A percentile compares a stretch with the other conserved stretches of the same genome.
Evolutionary conservation across 2,888 invertebrate genomes (phyloP).

Genomic region (Lamellibrachia satsuma): DNA sequence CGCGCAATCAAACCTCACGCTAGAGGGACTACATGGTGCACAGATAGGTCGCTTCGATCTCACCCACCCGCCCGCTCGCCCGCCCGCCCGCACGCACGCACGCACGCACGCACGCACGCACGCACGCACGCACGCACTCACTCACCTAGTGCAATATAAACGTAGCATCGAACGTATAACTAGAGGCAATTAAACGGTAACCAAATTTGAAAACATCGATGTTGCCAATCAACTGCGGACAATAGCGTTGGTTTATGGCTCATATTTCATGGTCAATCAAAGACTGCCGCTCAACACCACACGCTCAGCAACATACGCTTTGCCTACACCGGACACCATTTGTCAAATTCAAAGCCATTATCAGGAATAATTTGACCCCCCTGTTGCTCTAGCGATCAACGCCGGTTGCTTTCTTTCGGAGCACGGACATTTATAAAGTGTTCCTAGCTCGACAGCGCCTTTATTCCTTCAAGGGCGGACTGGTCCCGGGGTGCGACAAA

Average conservation of each 20-base stretch:
- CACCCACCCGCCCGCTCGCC: no score
- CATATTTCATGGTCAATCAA: conserved; percentile 9
- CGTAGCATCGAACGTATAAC: conserved; percentile 9
- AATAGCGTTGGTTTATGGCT: neutral
- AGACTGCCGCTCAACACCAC: neutral
- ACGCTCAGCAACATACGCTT: neutral
- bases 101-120: neutral
- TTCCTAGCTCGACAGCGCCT: neutral
- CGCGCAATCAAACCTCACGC: neutral
- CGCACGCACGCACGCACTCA: neutral
- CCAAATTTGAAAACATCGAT: neutral
- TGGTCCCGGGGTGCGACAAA: neutral
- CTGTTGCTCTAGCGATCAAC: neutral
- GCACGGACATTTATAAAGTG: neutral
- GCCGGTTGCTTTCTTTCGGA: neutral
- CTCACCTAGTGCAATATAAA: neutral
- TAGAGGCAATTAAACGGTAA: neutral
- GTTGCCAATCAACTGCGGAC: conserved; percentile 1
- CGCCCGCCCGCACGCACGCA: no score
- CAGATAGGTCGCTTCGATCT: neutral
- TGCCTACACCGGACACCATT: neutral
- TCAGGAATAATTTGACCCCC: conserved; percentile 6
- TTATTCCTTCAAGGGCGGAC: neutral
- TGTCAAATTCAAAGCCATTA: neutral
- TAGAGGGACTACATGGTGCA: neutral